Percentiles rank a stretch among this genome's conserved stretches.
phyloP scores from a whole-genome alignment of 2,797 vertebrate species.

The Sebastes hubbsi region DNA sequence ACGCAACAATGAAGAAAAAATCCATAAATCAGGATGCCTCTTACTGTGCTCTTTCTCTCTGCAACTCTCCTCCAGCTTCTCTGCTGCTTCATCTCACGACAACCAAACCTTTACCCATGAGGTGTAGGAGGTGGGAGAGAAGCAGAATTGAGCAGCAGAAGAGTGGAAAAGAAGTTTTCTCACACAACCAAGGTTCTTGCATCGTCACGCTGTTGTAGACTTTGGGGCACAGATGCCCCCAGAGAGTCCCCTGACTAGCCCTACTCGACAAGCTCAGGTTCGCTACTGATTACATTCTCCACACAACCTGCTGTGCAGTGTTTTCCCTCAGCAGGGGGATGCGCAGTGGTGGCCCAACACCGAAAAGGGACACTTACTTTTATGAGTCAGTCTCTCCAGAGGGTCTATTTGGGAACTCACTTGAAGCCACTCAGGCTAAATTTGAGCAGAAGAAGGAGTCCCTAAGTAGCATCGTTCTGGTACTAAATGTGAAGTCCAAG shows the following conservation, averaged over 20 bases:
- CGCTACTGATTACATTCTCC: constrained; percentile 41
- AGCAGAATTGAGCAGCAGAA: not conserved
- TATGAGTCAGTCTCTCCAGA: constrained; percentile 7
- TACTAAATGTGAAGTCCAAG: constrained; percentile 15
- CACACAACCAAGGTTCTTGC: constrained; percentile 2
- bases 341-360: constrained; percentile 9
- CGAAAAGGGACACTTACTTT: constrained; percentile 24
- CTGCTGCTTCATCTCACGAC: constrained; percentile 4
- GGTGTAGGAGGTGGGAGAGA: constrained; percentile 2
- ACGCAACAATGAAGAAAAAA: not conserved
- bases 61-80: constrained; percentile 2
- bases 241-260: constrained; percentile 25
- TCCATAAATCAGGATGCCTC: constrained; percentile 13
- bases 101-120: constrained; percentile 21
- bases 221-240: not conserved
- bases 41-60: not conserved
- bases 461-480: not conserved
- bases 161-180: constrained; percentile 7
- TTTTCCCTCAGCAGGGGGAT: constrained; percentile 16
- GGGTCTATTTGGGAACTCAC: constrained; percentile 21
- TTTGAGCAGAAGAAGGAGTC: constrained; percentile 6
- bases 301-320: constrained; percentile 13
- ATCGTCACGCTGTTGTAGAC: constrained; percentile 14
- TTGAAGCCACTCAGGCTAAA: constrained; percentile 18
- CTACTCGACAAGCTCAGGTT: constrained; percentile 31